These are phyloP conservation scores for Todiramphus saurophagus DNA, from an alignment of 2,113 vertebrate genomes.

Conservation along the genomic window DNA sequence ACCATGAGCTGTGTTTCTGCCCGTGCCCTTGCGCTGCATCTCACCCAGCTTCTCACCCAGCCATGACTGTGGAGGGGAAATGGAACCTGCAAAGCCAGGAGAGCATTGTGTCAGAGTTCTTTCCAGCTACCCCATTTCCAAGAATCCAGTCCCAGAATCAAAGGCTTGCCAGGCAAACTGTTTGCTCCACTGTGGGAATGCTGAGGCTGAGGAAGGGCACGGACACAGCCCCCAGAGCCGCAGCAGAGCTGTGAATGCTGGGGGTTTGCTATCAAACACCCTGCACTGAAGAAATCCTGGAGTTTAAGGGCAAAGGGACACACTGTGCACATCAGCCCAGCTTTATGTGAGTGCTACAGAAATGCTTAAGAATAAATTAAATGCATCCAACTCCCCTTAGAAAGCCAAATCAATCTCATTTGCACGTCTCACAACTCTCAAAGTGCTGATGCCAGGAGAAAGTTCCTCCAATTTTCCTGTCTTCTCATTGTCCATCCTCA, in stretches of 20 bases:
- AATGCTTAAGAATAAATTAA: not conserved
- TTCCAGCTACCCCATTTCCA: not conserved
- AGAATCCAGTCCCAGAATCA: not conserved
- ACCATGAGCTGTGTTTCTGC: not conserved
- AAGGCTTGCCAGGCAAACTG: not conserved
- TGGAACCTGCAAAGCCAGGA: rapidly evolving
- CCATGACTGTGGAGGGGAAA: rapidly evolving
- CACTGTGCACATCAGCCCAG: not conserved
- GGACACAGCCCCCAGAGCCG: not conserved
- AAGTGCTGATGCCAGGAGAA: not conserved
- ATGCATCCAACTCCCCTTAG: not conserved
- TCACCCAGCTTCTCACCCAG: not conserved
- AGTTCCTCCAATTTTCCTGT: not conserved
- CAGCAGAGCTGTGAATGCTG: not conserved
- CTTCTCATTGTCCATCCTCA: not conserved
- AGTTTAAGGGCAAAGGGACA: not conserved
- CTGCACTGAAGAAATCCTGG: rapidly evolving
- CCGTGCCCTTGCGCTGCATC: not conserved
- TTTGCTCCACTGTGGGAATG: not conserved
- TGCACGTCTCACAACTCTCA: not conserved
- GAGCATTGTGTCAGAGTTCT: not conserved
- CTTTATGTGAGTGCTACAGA: not conserved
- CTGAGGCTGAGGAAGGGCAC: not conserved
- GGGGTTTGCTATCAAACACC: not conserved
- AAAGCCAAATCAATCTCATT: not conserved